A percentile compares a stretch with the other conserved stretches of the same genome.
phyloP scores from a whole-genome alignment of 2,888 invertebrate species.

The Limnephilus lunatus region DNA sequence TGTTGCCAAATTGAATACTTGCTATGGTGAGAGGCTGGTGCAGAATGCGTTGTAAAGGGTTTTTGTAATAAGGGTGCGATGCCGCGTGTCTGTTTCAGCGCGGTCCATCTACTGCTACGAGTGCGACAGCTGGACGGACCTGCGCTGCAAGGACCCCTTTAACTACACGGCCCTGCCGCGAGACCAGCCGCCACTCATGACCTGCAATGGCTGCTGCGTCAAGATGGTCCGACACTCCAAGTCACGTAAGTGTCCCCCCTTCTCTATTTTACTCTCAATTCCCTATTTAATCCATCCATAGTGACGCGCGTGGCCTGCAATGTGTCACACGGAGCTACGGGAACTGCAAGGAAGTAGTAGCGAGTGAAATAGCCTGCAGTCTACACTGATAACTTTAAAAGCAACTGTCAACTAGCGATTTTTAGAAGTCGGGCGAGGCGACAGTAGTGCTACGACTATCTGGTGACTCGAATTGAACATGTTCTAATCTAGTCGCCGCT shows the following conservation, averaged over 20 bases:
- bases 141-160: conserved; percentile 93
- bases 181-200: conserved; percentile 91
- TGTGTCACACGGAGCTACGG: too few species aligned
- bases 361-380: too few species aligned
- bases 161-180: conserved; percentile 93
- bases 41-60: background rate
- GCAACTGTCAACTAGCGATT: too few species aligned
- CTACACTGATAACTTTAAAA: too few species aligned
- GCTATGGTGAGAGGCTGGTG: background rate
- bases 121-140: conserved; percentile 95
- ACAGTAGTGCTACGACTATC: too few species aligned
- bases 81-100: conserved; percentile 76
- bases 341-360: too few species aligned
- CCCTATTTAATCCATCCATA: too few species aligned
- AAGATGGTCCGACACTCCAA: conserved; percentile 96
- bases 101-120: conserved; percentile 95
- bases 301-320: too few species aligned
- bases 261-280: background rate
- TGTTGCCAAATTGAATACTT: background rate
- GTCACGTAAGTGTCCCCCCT: conserved; percentile 83
- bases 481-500: too few species aligned
- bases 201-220: conserved; percentile 95
- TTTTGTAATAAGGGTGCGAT: conserved; percentile 9
- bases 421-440: too few species aligned
- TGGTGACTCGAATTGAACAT: background rate